Percentiles rank a stretch among this genome's conserved stretches.
Evolutionary conservation across 2,888 invertebrate species (phyloP).

Genomic region (Trichogramma evanescens): DNA sequence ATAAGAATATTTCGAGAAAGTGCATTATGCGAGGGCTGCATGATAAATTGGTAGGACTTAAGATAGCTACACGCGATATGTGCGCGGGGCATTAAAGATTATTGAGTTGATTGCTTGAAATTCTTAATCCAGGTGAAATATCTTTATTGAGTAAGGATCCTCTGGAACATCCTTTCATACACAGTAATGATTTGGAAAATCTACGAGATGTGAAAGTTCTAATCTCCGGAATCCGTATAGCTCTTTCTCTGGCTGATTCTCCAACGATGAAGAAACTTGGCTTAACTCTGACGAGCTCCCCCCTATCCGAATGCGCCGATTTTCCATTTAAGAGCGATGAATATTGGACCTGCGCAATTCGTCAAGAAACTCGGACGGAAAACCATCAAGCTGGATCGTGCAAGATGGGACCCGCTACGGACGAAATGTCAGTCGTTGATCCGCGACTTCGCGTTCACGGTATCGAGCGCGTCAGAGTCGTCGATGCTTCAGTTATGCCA

Average conservation of each 20-base stretch:
- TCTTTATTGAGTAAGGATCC: conserved; percentile 62
- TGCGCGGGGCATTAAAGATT: too few relatives aligned
- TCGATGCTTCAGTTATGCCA: conserved; percentile 58
- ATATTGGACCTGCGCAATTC: conserved; percentile 67
- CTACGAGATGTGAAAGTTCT: conserved; percentile 58
- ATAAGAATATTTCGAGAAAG: too few relatives aligned
- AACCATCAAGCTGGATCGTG: conserved; percentile 76
- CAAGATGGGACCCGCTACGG: conserved; percentile 68
- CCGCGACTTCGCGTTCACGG: conserved; percentile 60
- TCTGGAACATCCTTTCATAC: conserved; percentile 60
- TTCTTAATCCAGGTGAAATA: conserved; percentile 44
- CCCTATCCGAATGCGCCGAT: conserved; percentile 24
- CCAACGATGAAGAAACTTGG: conserved; percentile 39
- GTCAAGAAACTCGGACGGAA: conserved; percentile 65
- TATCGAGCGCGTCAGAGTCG: conserved; percentile 49
- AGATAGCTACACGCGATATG: neutral
- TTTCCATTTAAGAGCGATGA: conserved; percentile 50
- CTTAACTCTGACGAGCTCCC: conserved; percentile 18
- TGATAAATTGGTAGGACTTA: neutral
- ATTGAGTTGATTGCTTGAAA: neutral
- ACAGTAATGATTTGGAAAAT: conserved; percentile 68
- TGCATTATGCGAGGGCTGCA: too few relatives aligned
- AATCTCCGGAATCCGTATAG: conserved; percentile 56
- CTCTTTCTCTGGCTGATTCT: conserved; percentile 53
- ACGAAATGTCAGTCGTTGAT: conserved; percentile 69